These are phyloP conservation scores for Urophycis tenuis DNA, from an alignment of 2,797 vertebrate genomes.

Conservation along the genomic window DNA sequence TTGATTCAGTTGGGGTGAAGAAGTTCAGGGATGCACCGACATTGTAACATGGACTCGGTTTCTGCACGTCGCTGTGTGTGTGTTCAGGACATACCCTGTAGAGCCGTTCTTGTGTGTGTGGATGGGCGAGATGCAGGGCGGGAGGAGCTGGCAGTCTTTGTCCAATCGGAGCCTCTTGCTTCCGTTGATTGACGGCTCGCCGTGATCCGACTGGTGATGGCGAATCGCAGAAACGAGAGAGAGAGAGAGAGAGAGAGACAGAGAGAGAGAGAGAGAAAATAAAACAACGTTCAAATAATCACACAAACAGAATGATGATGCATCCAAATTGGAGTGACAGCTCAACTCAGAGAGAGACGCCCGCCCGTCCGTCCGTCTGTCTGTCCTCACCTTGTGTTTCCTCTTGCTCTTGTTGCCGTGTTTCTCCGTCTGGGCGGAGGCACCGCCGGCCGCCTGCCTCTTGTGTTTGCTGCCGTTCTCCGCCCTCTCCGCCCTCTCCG, in stretches of 20 bases:
- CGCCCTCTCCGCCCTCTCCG: conserved; percentile 61
- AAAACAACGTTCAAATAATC: background rate
- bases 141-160: conserved; percentile 80
- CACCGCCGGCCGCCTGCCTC: conserved; percentile 66
- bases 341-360: background rate
- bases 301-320: background rate
- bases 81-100: conserved; percentile 79
- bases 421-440: conserved; percentile 70
- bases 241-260: no score
- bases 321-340: background rate
- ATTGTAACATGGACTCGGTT: no score
- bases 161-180: conserved; percentile 87
- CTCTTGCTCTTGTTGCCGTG: conserved; percentile 82
- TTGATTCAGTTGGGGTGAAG: background rate
- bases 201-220: conserved; percentile 68
- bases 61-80: background rate
- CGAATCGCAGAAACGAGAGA: background rate
- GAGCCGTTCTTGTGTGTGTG: conserved; percentile 80
- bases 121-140: conserved; percentile 89
- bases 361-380: fast-evolving
- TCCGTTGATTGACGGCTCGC: conserved; percentile 73
- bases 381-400: conserved; percentile 85
- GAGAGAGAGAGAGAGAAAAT: background rate
- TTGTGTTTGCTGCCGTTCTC: conserved; percentile 78
- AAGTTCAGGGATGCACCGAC: background rate